Evolutionary conservation across 53 echinoderm and acorn worm species (phyloP).

Genomic region (Apostichopus leukothele): DNA sequence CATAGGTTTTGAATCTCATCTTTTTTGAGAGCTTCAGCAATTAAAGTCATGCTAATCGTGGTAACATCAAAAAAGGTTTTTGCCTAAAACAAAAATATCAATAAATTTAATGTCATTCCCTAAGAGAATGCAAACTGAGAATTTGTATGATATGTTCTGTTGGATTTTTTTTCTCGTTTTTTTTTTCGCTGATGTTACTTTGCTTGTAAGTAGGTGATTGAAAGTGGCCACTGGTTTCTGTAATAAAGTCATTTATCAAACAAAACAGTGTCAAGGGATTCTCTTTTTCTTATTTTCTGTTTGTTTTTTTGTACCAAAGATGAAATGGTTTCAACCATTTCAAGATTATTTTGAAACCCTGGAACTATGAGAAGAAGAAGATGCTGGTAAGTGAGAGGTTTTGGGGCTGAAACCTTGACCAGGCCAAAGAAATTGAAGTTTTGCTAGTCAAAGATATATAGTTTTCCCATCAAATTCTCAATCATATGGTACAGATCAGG

Average conservation of each 20-base stretch:
- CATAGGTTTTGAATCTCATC: neutral
- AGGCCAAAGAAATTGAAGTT: too few relatives aligned
- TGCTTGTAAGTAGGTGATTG: slow-evolving; percentile 26
- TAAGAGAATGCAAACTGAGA: neutral
- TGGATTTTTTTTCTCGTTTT: neutral
- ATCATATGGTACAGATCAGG: too few relatives aligned
- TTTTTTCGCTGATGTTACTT: neutral
- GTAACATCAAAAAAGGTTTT: neutral
- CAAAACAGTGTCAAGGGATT: neutral
- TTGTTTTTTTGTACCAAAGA: too few relatives aligned
- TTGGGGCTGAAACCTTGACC: too few relatives aligned
- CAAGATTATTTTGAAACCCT: too few relatives aligned
- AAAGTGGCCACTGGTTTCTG: slow-evolving; percentile 25
- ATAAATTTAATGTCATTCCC: neutral
- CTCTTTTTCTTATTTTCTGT: too few relatives aligned
- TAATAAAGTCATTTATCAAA: slow-evolving; percentile 15
- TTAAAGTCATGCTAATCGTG: neutral
- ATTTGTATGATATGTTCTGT: neutral
- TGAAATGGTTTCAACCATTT: too few relatives aligned
- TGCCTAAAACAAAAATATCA: too few relatives aligned
- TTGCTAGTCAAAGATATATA: too few relatives aligned
- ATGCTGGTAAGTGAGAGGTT: too few relatives aligned
- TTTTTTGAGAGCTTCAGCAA: neutral
- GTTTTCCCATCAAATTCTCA: too few relatives aligned
- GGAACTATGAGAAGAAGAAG: too few relatives aligned